Percentiles rank a stretch among this genome's conserved stretches.
phyloP scores from a whole-genome alignment of 1,140 invertebrate genomes.

The Calliphora vicina region DNA sequence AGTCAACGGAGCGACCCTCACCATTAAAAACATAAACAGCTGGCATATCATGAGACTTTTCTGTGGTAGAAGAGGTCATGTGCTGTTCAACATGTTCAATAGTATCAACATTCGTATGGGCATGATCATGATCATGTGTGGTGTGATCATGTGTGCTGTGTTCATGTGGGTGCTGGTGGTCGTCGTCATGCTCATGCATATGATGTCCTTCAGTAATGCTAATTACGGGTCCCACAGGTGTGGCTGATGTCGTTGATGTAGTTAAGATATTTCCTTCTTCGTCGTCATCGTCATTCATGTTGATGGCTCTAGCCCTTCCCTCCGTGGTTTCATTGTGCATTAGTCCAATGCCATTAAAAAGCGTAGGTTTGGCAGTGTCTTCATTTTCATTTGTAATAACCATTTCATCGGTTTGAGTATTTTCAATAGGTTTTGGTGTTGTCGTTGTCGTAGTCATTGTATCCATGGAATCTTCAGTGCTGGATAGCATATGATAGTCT shows the following conservation, averaged over 20 bases:
- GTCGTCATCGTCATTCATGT: slow-evolving; percentile 46
- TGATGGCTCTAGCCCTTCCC: slow-evolving; percentile 57
- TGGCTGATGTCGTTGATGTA: slow-evolving; percentile 46
- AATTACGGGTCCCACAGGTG: slow-evolving; percentile 44
- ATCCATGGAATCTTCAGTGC: slow-evolving; percentile 50
- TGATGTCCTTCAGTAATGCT: slow-evolving; percentile 59
- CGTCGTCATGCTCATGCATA: slow-evolving; percentile 16
- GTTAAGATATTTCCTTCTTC: slow-evolving; percentile 32
- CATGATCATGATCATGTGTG: slow-evolving; percentile 32
- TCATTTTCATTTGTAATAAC: slow-evolving; percentile 55
- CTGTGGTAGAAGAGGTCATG: not conserved
- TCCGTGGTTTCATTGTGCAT: slow-evolving; percentile 37
- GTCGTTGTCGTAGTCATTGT: slow-evolving; percentile 37
- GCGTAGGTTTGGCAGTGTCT: slow-evolving; percentile 50
- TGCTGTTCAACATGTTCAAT: slow-evolving; percentile 36
- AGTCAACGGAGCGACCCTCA: slow-evolving; percentile 39
- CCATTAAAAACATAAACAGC: slow-evolving; percentile 36
- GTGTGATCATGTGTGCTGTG: slow-evolving; percentile 19
- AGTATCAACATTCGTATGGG: not conserved
- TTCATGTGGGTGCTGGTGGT: not conserved
- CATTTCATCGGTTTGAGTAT: slow-evolving; percentile 47
- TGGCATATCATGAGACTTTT: slow-evolving; percentile 27
- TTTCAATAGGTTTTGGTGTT: slow-evolving; percentile 39
- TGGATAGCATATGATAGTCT: slow-evolving; percentile 61
- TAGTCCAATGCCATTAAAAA: slow-evolving; percentile 38